Evolutionary conservation across 2,888 invertebrate species (phyloP), one percentile per base, ranked within the genome.

Genomic region (Folsomia manolachei): DNA sequence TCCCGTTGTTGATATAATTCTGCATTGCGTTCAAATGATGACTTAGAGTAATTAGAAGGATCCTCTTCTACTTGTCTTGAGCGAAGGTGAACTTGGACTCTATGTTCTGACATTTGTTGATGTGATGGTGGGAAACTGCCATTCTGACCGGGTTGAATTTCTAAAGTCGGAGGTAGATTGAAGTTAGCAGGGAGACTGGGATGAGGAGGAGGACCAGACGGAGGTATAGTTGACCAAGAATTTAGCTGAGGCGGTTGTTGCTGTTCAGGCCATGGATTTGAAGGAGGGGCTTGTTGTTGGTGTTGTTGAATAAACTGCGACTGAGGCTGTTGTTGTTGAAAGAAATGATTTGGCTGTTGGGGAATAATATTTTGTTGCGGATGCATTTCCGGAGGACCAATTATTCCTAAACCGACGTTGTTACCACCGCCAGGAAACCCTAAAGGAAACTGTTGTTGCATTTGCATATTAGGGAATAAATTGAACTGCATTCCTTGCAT

Each of bases 361-460:
- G 39, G 67, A 9, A n/a, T 21, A 25, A 9, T 27, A 24, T 23
- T 27, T 64, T 64, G 39, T 25, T n/a, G 66, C 23, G 65, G 69
- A 65, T 71, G 69, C 70, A 74, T 72, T n/a, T 69, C 62, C 23
- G 23, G 68, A 7, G 21, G 60, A 1, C 63, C 53, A 53, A 67
- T 39, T 4, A 39, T 14, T 14, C 4, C 14, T 14, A 39, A 39
- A 4, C 14, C 7, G 39, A 4, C 39, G 4, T 39, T 4, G 4
- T 39, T 4, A 9, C 14, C 7, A 4, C 39, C 39, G 14, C 56
- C 56, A 56, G 56, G 56, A 18, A 56, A 19, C 4, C 21, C 19
- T n/a, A n/a, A n/a, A n/a, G n/a, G n/a, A 19, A 21, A 4, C 19
- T 56, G 56, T 56, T 56, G 56, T 56, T 56, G 56, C 4, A 56